Evolutionary conservation across 64 coral and sea anemone species (phyloP).

Genomic region (Actinia equina): DNA sequence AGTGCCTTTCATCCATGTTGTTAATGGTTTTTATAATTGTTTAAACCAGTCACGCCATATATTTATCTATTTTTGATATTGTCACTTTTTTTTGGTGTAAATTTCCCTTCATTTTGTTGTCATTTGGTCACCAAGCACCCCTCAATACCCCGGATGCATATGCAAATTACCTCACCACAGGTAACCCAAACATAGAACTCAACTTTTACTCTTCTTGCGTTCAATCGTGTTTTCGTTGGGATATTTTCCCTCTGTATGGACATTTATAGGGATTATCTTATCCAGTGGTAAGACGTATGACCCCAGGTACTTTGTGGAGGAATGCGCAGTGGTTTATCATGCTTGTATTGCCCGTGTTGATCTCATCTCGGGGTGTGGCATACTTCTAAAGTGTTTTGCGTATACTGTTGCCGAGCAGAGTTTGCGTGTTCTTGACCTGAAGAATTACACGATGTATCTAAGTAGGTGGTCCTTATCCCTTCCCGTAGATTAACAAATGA

Average conservation of each 20-base stretch:
- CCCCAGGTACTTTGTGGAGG: too few relatives aligned
- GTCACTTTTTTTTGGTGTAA: slow-evolving; percentile 17
- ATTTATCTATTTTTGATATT: background rate
- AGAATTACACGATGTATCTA: background rate
- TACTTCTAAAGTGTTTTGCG: background rate
- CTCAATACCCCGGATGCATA: slow-evolving; percentile 64
- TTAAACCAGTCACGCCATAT: background rate
- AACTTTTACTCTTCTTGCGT: background rate
- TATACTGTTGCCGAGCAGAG: background rate
- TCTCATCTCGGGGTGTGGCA: too few relatives aligned
- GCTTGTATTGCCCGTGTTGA: too few relatives aligned
- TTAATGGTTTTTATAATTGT: background rate
- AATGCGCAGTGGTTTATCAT: too few relatives aligned
- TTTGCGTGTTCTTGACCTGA: background rate
- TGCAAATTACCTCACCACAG: slow-evolving; percentile 9
- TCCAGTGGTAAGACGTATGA: too few relatives aligned
- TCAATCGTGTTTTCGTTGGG: background rate
- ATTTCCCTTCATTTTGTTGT: slow-evolving; percentile 98
- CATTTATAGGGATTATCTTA: background rate
- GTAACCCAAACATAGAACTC: background rate
- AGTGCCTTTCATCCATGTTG: slow-evolving; percentile 98
- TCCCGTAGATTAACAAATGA: slow-evolving; percentile 11
- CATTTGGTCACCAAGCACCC: slow-evolving; percentile 96
- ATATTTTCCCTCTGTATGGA: background rate
- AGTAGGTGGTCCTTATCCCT: slow-evolving; percentile 2